These are phyloP conservation scores for Echinometra lucunter DNA, from an alignment of 53 echinoderm and acorn worm species.

Conservation along the genomic window DNA sequence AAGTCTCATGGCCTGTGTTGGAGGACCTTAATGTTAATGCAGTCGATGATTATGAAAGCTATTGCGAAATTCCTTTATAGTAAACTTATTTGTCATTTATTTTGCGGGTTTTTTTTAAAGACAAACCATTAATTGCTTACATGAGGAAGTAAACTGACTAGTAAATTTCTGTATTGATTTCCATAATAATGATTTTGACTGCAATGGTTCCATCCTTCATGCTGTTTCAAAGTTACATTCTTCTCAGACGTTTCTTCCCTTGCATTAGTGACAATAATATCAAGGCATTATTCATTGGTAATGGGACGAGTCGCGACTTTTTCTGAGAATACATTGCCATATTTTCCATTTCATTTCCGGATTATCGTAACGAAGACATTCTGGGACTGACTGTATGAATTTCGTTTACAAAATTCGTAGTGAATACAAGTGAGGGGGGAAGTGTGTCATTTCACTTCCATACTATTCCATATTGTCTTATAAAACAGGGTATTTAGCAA, in stretches of 20 bases:
- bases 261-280: not conserved
- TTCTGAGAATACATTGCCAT: not conserved
- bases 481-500: slow-evolving; percentile 8
- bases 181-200: not conserved
- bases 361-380: not conserved
- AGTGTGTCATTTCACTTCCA: not conserved
- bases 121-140: no score
- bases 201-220: not conserved
- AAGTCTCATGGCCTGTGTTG: slow-evolving; percentile 69
- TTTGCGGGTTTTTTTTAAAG: no score
- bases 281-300: no score
- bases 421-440: not conserved
- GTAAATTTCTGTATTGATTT: no score
- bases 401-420: not conserved
- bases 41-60: no score
- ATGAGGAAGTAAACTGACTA: no score
- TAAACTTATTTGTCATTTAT: no score
- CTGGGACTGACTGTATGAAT: not conserved
- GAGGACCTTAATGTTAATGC: slow-evolving; percentile 47
- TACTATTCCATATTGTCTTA: not conserved
- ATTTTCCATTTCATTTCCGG: not conserved
- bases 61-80: no score
- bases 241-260: not conserved
- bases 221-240: not conserved
- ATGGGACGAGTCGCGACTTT: no score